A percentile compares a stretch with the other conserved stretches of the same genome.
phyloP scores from a whole-genome alignment of 2,888 invertebrate genomes.

The Meganola albula region DNA sequence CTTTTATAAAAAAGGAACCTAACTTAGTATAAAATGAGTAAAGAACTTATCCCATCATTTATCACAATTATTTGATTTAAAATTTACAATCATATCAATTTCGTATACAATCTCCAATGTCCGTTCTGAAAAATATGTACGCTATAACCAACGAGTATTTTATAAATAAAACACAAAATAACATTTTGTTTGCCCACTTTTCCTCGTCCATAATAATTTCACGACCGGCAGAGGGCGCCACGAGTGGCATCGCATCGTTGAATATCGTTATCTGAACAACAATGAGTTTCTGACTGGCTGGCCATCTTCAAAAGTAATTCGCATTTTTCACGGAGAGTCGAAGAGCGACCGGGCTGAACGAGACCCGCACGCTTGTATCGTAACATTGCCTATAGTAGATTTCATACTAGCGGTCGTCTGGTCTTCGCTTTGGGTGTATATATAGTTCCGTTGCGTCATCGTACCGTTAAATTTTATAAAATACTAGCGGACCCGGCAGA shows the following conservation, averaged over 20 bases:
- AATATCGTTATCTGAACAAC: constrained; percentile 65
- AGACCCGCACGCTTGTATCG: constrained; percentile 16
- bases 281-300: constrained; percentile 73
- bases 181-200: constrained; percentile 40
- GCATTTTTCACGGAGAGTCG: constrained; percentile 53
- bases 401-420: too few species aligned
- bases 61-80: too few species aligned
- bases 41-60: too few species aligned
- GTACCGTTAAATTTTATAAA: too few species aligned
- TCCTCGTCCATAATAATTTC: constrained; percentile 61
- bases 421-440: too few species aligned
- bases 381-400: too few species aligned
- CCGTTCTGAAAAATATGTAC: constrained; percentile 5
- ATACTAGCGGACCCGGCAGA: too few species aligned
- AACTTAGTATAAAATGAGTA: too few species aligned
- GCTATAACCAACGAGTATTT: constrained; percentile 11
- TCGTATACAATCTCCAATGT: too few species aligned
- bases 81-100: too few species aligned
- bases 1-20: too few species aligned
- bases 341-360: constrained; percentile 22
- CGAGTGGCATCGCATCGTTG: constrained; percentile 43
- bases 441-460: too few species aligned
- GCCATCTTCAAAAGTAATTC: constrained; percentile 64
- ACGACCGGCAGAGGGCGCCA: constrained; percentile 42
- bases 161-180: constrained; percentile 10